These are phyloP conservation scores for Pogonocherus hispidulus DNA, from an alignment of 2,888 invertebrate genomes.

Conservation along the genomic window DNA sequence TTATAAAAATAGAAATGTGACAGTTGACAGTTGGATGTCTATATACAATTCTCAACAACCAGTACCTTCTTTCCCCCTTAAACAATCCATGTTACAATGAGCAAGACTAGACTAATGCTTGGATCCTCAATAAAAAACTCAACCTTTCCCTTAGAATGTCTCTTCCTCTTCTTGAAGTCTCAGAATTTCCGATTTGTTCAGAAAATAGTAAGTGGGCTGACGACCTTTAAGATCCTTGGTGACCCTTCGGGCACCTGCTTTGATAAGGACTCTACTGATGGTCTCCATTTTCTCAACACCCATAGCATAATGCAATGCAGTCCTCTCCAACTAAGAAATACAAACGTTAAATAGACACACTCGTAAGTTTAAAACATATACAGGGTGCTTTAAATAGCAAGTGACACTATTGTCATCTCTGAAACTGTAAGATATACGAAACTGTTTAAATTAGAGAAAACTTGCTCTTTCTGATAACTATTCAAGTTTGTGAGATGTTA, in stretches of 20 bases:
- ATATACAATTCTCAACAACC: not conserved
- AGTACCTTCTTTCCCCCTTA: not conserved
- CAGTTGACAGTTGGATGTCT: not conserved
- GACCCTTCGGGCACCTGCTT: slow-evolving; percentile 86
- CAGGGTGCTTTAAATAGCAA: no score
- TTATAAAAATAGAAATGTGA: not conserved
- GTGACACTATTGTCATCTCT: no score
- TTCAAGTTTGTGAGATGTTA: no score
- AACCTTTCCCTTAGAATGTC: slow-evolving; percentile 67
- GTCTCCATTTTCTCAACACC: slow-evolving; percentile 87
- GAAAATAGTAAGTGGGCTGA: slow-evolving; percentile 92
- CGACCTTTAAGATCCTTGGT: slow-evolving; percentile 90
- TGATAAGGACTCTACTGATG: slow-evolving; percentile 83
- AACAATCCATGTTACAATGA: not conserved
- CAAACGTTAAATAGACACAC: no score
- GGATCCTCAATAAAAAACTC: not conserved
- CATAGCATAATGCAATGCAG: slow-evolving; percentile 92
- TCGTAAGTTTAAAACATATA: no score
- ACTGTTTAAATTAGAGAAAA: no score
- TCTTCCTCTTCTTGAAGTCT: slow-evolving; percentile 89
- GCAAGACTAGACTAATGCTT: not conserved
- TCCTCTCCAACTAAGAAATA: slow-evolving; percentile 81
- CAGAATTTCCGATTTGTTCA: slow-evolving; percentile 91
- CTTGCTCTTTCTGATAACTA: no score
- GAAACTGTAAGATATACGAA: no score